Conservation (phyloP, 2,797 vertebrate genomes). For the Aphelocoma californica region DNA sequence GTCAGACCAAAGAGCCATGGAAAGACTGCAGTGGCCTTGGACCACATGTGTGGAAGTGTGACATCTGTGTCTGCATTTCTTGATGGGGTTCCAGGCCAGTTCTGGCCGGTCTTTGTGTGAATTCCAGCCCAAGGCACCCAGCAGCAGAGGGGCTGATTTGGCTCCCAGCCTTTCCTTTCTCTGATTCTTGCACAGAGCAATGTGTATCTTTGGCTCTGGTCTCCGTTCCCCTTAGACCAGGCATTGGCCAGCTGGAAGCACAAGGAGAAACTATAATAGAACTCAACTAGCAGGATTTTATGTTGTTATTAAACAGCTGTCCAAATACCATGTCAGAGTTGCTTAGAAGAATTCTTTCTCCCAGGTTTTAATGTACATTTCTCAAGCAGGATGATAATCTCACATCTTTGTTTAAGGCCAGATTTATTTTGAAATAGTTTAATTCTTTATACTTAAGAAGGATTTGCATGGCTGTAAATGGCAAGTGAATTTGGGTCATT, state of each 20-base stretch:
- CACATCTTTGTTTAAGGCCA: not conserved
- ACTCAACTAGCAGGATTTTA: not conserved
- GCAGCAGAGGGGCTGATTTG: not conserved
- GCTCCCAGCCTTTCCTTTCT: not conserved
- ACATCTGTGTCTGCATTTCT: not conserved
- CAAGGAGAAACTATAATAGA: not conserved
- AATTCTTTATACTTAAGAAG: not conserved
- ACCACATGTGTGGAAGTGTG: not conserved
- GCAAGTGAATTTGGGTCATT: not conserved
- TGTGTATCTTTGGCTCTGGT: slow-evolving; percentile 33
- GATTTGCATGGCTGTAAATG: not conserved
- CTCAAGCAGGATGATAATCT: not conserved
- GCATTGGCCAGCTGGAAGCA: slow-evolving; percentile 40
- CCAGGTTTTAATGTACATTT: not conserved
- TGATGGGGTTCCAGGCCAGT: not conserved
- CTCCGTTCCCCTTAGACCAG: not conserved
- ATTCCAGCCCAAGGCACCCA: not conserved
- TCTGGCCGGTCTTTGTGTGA: not conserved
- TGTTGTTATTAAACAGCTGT: slow-evolving; percentile 52
- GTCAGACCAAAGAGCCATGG: not conserved
- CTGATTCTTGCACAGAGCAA: not conserved
- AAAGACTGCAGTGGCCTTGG: not conserved
- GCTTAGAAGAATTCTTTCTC: not conserved
- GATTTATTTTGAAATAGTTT: not conserved
- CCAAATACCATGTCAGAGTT: slow-evolving; percentile 21